phyloP scores from a whole-genome alignment of 2,888 invertebrate genomes.

The Caenorhabditis doughertyi region DNA sequence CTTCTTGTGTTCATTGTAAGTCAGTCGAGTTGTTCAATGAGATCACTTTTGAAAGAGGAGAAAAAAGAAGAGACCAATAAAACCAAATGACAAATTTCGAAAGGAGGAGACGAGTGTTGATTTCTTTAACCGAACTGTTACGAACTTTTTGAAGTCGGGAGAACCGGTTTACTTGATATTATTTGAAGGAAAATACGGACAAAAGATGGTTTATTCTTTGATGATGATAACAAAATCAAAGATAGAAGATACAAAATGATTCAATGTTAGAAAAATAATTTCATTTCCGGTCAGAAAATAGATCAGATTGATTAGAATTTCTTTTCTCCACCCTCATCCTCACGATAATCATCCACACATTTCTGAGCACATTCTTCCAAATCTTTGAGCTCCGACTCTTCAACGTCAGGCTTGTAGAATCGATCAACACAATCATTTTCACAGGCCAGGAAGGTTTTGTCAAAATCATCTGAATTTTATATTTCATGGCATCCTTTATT shows the following conservation, averaged over 20 bases:
- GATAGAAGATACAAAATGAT: slow-evolving; percentile 7
- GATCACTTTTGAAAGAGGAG: slow-evolving; percentile 20
- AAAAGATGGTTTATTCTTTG: neutral
- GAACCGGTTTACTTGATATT: slow-evolving; percentile 4
- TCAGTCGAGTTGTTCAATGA: slow-evolving; percentile 18
- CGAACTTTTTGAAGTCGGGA: slow-evolving; percentile 2
- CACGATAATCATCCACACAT: slow-evolving; percentile 41
- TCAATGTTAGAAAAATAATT: too few relatives aligned
- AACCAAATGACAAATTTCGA: slow-evolving; percentile 32
- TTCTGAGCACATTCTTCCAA: slow-evolving; percentile 36
- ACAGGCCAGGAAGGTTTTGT: slow-evolving; percentile 33
- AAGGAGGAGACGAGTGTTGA: too few relatives aligned
- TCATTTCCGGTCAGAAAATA: too few relatives aligned
- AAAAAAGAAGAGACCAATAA: slow-evolving; percentile 20
- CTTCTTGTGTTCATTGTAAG: slow-evolving; percentile 15
- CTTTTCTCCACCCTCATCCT: slow-evolving; percentile 11
- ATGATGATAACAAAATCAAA: slow-evolving; percentile 2
- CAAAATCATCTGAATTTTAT: slow-evolving; percentile 21
- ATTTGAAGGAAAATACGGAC: neutral
- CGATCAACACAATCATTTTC: slow-evolving; percentile 31
- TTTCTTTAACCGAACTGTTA: slow-evolving; percentile 15
- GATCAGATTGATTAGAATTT: too few relatives aligned
- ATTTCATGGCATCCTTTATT: neutral
- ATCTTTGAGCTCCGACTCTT: slow-evolving; percentile 11
- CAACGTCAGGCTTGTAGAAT: slow-evolving; percentile 22